These are phyloP conservation scores for Ommatoiulus sabulosus DNA, from an alignment of 2,888 invertebrate genomes.

Conservation along the genomic window DNA sequence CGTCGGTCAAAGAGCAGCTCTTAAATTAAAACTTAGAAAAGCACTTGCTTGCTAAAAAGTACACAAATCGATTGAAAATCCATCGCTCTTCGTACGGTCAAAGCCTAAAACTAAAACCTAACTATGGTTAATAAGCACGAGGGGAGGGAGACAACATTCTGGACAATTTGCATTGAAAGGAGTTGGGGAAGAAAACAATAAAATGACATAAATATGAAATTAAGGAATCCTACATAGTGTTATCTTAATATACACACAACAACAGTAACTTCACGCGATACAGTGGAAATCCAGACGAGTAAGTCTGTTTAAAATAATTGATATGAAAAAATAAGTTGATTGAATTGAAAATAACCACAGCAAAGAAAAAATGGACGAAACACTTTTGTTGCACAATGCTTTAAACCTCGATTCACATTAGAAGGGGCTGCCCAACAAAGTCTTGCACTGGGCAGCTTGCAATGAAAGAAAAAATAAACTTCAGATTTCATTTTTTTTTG, in stretches of 20 bases:
- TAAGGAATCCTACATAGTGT: not conserved
- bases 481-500: not conserved
- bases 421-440: not conserved
- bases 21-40: slow-evolving; percentile 1
- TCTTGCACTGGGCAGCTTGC: not conserved
- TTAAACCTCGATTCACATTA: not conserved
- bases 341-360: not conserved
- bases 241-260: not conserved
- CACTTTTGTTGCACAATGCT: not conserved
- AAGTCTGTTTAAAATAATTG: not conserved
- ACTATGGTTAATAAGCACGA: not conserved
- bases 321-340: not conserved
- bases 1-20: not conserved
- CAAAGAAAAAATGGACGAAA: not conserved
- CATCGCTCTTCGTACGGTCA: not conserved
- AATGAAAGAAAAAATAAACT: not conserved
- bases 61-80: not conserved
- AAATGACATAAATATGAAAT: not conserved
- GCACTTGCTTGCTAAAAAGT: not conserved
- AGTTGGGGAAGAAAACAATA: not conserved
- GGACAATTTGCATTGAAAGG: not conserved
- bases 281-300: not conserved
- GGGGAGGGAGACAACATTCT: not conserved
- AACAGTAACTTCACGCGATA: not conserved
- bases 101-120: not conserved